Evolutionary conservation across 1,140 invertebrate genomes (phyloP), one percentile per base, ranked within the genome.

Genomic region (Calephelis virginiensis): DNA sequence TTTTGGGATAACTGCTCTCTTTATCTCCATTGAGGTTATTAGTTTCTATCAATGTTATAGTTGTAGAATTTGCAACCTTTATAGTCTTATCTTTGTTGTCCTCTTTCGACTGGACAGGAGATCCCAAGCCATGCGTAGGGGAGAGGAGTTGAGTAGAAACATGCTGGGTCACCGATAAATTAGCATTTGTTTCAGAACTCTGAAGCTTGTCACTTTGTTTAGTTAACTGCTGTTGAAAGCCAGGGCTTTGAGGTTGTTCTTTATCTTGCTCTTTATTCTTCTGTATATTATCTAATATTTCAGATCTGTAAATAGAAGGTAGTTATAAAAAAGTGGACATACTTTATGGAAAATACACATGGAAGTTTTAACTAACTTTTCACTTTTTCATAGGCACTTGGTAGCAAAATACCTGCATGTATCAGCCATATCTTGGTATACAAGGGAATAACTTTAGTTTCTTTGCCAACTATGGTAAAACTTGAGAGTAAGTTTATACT

Each of bases 221-320:
- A 13, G 69, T 45, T 46, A 83, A 60, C 60, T 82, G 81, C 60
- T 81, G 79, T 68, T 82, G 85, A 37, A 80, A 87, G 66, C 70
- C 76, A 14, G 82, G 68, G 59, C 72, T 81, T 38, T 81, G 83
- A 9, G 82, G 75, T 43, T 75, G 72, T 11, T 90, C 86, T 64
- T 90, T 88, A 10, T 87, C 85, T 66, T 89, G 86, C 10, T 90
- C 88, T 70, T 88, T 89, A 61, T 86, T 90, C 68, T 89, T 90
- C 69, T 89, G 83, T 61, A 83, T 78, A 64, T 76, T 86, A 69
- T 89, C 88, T 80, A 88, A 68, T 67, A 86, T 84, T 75, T 90
- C 88, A 77, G 88, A 86, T 80, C 88, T 90, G 81, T 14, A 85
- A 86, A 70, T 56, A 70, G 67, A 49, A 64, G 10, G 68, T 75